phyloP scores from a whole-genome alignment of 2,113 vertebrate genomes.

The Psittacus erithacus region DNA sequence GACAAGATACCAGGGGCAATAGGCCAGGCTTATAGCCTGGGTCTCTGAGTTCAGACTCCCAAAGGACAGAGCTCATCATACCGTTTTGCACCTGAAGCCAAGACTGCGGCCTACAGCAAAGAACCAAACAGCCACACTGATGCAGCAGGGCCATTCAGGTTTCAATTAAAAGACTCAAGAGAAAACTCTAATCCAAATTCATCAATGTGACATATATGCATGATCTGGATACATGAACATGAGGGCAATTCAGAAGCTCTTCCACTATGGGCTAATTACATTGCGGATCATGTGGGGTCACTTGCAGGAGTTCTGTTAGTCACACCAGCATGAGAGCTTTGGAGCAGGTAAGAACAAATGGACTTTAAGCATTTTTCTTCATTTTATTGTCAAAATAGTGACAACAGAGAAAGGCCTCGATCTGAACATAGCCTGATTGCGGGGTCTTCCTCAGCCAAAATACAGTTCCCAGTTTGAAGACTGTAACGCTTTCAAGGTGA shows the following conservation, averaged over 20 bases:
- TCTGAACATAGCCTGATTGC: background rate
- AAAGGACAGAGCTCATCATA: background rate
- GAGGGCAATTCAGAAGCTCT: background rate
- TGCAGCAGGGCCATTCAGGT: background rate
- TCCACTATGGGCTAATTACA: background rate
- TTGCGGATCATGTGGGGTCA: background rate
- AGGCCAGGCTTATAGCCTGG: background rate
- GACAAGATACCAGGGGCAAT: background rate
- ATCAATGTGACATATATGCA: background rate
- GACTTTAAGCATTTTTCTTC: background rate
- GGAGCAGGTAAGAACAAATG: background rate
- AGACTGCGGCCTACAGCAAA: background rate
- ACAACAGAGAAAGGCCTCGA: background rate
- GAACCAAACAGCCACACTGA: background rate
- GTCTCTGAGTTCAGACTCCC: background rate
- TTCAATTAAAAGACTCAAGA: background rate
- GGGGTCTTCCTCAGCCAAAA: background rate
- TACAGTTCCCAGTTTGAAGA: background rate
- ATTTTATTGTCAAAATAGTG: background rate
- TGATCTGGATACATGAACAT: background rate
- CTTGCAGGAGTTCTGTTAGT: background rate
- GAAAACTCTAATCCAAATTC: background rate
- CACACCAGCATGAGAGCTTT: background rate
- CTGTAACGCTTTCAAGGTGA: background rate
- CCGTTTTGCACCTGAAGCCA: background rate